Percentiles rank a stretch among this genome's conserved stretches.
phyloP scores from a whole-genome alignment of 1,140 invertebrate genomes.

The Cherax quadricarinatus region DNA sequence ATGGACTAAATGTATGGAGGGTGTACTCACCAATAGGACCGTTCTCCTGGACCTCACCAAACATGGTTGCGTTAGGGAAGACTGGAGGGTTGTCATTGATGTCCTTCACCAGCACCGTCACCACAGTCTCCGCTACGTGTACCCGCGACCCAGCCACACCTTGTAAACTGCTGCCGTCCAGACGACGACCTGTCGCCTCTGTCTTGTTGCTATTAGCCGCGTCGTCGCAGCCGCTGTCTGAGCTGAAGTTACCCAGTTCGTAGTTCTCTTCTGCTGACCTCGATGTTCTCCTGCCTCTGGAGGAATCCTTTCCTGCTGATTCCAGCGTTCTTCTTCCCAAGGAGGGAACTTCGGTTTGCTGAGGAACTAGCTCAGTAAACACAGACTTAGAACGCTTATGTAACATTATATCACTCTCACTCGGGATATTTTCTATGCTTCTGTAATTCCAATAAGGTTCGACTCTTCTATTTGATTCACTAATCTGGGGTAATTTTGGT shows the following conservation, averaged over 20 bases:
- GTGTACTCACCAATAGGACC: slow-evolving; percentile 48
- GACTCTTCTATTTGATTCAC: no score
- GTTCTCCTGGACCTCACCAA: slow-evolving; percentile 53
- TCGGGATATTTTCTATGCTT: no score
- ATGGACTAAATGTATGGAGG: no score
- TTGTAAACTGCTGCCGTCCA: background rate
- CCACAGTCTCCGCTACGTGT: slow-evolving; percentile 40
- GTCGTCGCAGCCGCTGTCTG: slow-evolving; percentile 2
- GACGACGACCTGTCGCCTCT: background rate
- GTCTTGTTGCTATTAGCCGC: background rate
- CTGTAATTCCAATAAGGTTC: no score
- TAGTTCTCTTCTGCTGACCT: background rate
- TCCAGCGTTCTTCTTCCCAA: no score
- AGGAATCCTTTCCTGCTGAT: background rate
- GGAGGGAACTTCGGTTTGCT: no score
- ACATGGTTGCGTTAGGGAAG: slow-evolving; percentile 56
- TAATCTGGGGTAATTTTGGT: no score
- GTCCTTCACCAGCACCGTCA: slow-evolving; percentile 48
- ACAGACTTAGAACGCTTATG: no score
- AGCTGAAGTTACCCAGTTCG: slow-evolving; percentile 1
- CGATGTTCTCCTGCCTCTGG: background rate
- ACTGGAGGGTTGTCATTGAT: slow-evolving; percentile 47
- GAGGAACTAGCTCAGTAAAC: no score
- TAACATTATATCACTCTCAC: no score
- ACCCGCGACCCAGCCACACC: background rate